phyloP scores from a whole-genome alignment of 2,113 vertebrate species.

The Toxotes chatareus region DNA sequence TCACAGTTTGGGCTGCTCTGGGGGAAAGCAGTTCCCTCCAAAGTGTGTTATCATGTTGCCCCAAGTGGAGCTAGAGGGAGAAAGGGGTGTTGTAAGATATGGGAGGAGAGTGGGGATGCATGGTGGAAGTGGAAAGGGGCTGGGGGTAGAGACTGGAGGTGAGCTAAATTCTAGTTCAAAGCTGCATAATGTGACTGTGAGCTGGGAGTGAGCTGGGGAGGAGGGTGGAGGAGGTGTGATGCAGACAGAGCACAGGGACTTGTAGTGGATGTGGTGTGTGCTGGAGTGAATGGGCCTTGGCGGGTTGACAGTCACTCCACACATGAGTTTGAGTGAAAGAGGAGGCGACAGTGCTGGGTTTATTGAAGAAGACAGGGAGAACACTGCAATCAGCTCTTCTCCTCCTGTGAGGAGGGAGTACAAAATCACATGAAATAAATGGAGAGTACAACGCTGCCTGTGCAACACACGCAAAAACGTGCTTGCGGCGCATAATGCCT shows the following conservation, averaged over 20 bases:
- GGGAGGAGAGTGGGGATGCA: conserved; percentile 41
- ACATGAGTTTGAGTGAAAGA: conserved; percentile 65
- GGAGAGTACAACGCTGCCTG: conserved; percentile 26
- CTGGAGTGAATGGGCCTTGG: conserved; percentile 61
- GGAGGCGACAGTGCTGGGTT: conserved; percentile 63
- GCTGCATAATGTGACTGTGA: conserved; percentile 64
- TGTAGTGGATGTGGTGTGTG: conserved; percentile 45
- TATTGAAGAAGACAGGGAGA: conserved; percentile 74
- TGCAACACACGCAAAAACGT: conserved; percentile 20
- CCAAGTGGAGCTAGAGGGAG: conserved; percentile 68
- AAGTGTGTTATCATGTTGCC: conserved; percentile 79
- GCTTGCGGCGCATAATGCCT: conserved; percentile 2
- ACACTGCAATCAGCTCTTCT: conserved; percentile 71
- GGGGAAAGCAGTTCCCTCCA: conserved; percentile 71
- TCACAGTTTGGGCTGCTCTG: conserved; percentile 68
- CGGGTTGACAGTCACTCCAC: conserved; percentile 72
- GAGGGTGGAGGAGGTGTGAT: conserved; percentile 59
- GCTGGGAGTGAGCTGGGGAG: conserved; percentile 48
- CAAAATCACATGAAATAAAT: conserved; percentile 67
- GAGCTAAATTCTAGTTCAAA: conserved; percentile 76
- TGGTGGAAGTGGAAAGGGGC: conserved; percentile 41
- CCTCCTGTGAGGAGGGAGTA: conserved; percentile 59
- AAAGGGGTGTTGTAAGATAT: conserved; percentile 38
- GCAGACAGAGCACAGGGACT: conserved; percentile 46
- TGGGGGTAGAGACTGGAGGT: conserved; percentile 60